Percentiles rank a stretch among this genome's conserved stretches.
Conservation (phyloP, 2,113 vertebrate genomes). For the Melanerpes formicivorus region DNA sequence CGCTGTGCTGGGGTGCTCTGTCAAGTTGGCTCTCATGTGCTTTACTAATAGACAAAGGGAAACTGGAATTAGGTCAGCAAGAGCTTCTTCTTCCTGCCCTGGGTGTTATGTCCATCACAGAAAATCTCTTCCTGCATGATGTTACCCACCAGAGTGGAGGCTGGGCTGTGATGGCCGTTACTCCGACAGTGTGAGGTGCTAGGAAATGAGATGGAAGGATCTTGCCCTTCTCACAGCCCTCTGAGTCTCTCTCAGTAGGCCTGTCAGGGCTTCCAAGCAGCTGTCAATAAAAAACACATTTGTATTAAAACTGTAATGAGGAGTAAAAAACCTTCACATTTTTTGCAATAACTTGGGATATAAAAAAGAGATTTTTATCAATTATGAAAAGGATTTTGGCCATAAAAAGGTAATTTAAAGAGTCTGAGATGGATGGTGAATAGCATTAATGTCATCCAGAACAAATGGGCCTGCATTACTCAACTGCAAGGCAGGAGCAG, state of each 20-base stretch:
- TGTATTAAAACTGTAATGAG: slow-evolving; percentile 78
- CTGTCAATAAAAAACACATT: slow-evolving; percentile 71
- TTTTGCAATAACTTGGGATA: slow-evolving; percentile 70
- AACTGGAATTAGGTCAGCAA: not conserved
- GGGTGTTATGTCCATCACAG: not conserved
- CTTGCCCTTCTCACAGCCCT: not conserved
- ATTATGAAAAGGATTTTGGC: slow-evolving; percentile 78
- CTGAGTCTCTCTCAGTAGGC: not conserved
- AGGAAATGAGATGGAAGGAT: not conserved
- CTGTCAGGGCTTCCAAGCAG: slow-evolving; percentile 42
- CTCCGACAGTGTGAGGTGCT: not conserved
- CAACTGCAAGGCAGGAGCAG: slow-evolving; percentile 15
- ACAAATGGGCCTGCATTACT: slow-evolving; percentile 72
- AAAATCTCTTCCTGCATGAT: not conserved
- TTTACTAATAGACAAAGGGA: rapidly evolving
- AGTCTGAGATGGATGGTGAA: slow-evolving; percentile 75
- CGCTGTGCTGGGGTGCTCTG: rapidly evolving
- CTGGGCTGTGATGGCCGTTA: not conserved
- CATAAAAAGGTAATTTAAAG: slow-evolving; percentile 80
- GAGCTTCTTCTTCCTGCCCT: not conserved
- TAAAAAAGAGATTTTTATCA: slow-evolving; percentile 83
- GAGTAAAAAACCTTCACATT: slow-evolving; percentile 67
- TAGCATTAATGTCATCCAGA: slow-evolving; percentile 73
- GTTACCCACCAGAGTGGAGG: not conserved
- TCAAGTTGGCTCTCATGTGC: not conserved